Percentiles rank a stretch among this genome's conserved stretches.
These are phyloP conservation scores for Alauda arvensis DNA, from an alignment of 2,797 vertebrate genomes.

Conservation along the genomic window DNA sequence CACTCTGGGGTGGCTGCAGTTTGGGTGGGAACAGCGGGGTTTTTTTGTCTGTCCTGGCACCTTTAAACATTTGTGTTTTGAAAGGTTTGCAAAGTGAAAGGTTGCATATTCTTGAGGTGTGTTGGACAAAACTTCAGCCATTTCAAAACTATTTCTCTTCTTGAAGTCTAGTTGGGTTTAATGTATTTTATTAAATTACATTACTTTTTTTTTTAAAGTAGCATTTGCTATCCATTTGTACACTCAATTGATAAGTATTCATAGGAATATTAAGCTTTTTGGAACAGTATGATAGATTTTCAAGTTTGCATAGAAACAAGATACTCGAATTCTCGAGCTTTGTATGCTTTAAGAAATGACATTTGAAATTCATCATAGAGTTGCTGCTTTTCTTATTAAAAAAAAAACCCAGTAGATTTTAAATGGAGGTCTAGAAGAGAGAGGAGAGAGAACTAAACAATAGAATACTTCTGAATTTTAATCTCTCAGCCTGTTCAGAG, in stretches of 20 bases:
- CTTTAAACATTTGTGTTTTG: fast-evolving
- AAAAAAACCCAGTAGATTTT: not conserved
- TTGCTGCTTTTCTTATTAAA: not conserved
- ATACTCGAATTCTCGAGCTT: not conserved
- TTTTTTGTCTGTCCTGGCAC: not conserved
- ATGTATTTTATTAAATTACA: not conserved
- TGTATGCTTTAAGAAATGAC: not conserved
- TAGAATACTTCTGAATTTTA: not conserved
- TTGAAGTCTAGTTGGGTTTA: not conserved
- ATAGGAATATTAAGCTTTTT: not conserved
- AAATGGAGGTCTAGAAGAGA: not conserved
- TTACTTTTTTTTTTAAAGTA: not conserved
- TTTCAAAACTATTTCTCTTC: not conserved
- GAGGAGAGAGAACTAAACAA: not conserved
- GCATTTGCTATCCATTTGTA: not conserved
- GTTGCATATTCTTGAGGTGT: not conserved
- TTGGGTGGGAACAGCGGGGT: not conserved
- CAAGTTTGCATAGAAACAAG: not conserved
- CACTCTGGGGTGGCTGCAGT: not conserved
- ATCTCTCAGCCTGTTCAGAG: not conserved
- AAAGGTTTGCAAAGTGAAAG: not conserved
- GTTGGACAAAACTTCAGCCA: not conserved
- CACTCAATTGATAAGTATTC: not conserved
- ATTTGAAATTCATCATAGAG: not conserved
- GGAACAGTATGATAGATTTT: not conserved